These are phyloP conservation scores for Chloroclystis v-ata DNA, from an alignment of 2,888 invertebrate species.

Conservation along the genomic window DNA sequence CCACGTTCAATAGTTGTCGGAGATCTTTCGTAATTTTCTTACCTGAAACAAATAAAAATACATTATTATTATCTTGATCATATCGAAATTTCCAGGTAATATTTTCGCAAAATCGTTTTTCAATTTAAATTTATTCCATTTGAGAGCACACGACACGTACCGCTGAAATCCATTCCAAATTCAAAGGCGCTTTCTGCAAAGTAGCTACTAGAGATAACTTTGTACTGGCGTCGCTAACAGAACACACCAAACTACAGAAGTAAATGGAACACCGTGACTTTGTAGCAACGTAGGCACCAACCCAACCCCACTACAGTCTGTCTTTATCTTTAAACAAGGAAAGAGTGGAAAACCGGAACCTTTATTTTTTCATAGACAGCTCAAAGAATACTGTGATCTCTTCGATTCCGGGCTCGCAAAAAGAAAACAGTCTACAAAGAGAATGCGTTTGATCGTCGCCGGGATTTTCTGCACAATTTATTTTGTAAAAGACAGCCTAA, in stretches of 20 bases:
- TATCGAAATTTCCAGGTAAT: too few species aligned
- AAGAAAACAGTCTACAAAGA: conserved; percentile 30
- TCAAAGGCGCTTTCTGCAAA: conserved; percentile 38
- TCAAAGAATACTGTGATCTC: conserved; percentile 39
- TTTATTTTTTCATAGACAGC: conserved; percentile 40
- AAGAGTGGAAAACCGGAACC: conserved; percentile 27
- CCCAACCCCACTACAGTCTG: too few species aligned
- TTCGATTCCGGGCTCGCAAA: conserved; percentile 34
- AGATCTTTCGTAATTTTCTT: conserved; percentile 25
- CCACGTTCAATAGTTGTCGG: too few species aligned
- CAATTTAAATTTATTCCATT: conserved; percentile 11
- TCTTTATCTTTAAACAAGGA: conserved; percentile 31
- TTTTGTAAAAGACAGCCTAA: conserved; percentile 24
- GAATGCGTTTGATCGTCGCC: conserved; percentile 17
- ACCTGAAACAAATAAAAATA: conserved; percentile 36
- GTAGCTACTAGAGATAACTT: conserved; percentile 50
- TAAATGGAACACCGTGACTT: conserved; percentile 45
- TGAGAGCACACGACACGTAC: conserved; percentile 9
- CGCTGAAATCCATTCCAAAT: conserved; percentile 36
- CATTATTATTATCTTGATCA: too few species aligned
- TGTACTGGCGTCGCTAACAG: conserved; percentile 41
- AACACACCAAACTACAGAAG: conserved; percentile 40
- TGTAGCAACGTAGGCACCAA: conserved; percentile 24
- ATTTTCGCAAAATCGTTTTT: background rate
- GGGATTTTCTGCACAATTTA: conserved; percentile 37